These are phyloP conservation scores for Nettapus auritus DNA, from an alignment of 2,113 vertebrate species.

Conservation along the genomic window DNA sequence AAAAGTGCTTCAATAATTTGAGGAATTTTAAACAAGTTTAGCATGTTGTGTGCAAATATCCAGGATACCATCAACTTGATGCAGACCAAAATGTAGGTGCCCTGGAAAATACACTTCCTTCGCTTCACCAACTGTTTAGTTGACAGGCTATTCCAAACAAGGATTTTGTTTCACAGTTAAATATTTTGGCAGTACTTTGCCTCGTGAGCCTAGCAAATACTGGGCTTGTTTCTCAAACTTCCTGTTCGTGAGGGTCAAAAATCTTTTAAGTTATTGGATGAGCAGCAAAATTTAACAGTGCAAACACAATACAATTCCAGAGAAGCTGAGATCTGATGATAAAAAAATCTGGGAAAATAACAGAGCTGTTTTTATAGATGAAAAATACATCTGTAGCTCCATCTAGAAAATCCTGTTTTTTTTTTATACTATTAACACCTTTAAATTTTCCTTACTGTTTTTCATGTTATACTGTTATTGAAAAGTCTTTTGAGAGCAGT, in stretches of 20 bases:
- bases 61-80: conserved; percentile 11
- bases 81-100: conserved; percentile 1
- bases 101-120: conserved; percentile 26
- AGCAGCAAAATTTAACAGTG: not conserved
- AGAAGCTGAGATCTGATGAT: not conserved
- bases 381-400: not conserved
- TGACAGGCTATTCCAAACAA: conserved; percentile 28
- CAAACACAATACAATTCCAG: not conserved
- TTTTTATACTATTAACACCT: not conserved
- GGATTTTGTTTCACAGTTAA: conserved; percentile 27
- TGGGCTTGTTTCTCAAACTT: not conserved
- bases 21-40: conserved; percentile 58
- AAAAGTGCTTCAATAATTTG: conserved; percentile 20
- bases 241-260: not conserved
- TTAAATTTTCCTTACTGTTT: not conserved
- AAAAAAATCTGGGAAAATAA: not conserved
- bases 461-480: not conserved
- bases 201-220: not conserved
- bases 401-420: not conserved
- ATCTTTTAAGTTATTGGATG: not conserved
- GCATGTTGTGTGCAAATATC: not conserved
- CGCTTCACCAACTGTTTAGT: not conserved
- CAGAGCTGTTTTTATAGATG: not conserved
- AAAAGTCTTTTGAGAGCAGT: not conserved
- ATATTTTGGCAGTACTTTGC: conserved; percentile 15